Base-by-base conservation (phyloP, 2,797 vertebrate genomes). In the Clarias pachynema region DNA sequence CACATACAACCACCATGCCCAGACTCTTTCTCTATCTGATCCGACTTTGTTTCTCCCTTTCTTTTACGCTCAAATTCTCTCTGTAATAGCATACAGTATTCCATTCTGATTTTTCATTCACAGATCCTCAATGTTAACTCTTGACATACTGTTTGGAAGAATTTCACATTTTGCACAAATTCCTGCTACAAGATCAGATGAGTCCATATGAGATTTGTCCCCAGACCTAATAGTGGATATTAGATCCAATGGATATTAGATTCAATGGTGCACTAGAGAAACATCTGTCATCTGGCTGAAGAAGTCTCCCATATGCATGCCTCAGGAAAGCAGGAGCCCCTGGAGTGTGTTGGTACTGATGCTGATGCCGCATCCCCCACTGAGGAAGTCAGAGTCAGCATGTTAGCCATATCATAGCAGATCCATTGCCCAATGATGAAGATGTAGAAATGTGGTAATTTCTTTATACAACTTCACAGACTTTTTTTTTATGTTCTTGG, bases 231-330 rank as follows among this genome's bases (percentile, higher is more conserved):
- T 87, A 40, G 69, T 49, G 83, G 84, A 65, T 84, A 72, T n/a
- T n/a, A n/a, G n/a, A n/a, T n/a, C n/a, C 84, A 77, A 75, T 85
- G 22, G 80, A 66, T 88, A 83, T 80, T 72, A 40, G 79, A 69
- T 87, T 84, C 77, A 83, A 79, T 83, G 73, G 82, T 53, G 68
- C 57, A 82, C 78, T 84, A 66, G 72, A 69, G 81, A 44, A 79
- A 66, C 84, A 89, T 87, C 86, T 87, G 84, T 49, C 84, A 89
- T 89, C 86, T 87, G 84, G 69, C 66, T 82, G 78, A 63, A 44
- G 66, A 69, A 81, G 49, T 37, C 57, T 86, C 82, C 72, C 18
- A 74, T 44, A 72, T 31, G 12, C 29, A 69, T 75, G 34, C 57
- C 74, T 60, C 1, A 24, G 44, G 56, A 60, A 60, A n/a, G 63